Percentiles rank a stretch among this genome's conserved stretches.
phyloP scores from a whole-genome alignment of 2,113 vertebrate genomes.

The Larimichthys polyactis region DNA sequence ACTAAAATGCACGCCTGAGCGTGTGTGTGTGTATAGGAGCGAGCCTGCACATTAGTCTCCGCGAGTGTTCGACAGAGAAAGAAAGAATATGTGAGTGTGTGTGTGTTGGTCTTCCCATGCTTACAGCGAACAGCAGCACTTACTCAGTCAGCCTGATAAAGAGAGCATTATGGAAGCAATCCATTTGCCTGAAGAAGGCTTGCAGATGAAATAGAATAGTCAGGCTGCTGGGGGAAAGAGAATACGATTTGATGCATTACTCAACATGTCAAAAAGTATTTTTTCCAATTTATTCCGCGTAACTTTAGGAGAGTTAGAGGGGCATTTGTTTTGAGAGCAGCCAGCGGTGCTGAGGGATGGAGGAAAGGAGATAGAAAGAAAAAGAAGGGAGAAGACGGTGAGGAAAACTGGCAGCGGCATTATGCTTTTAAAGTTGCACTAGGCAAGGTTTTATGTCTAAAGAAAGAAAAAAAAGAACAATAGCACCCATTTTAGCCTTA shows the following conservation, averaged over 20 bases:
- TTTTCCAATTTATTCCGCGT: slow-evolving; percentile 72
- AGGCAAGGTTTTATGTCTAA: slow-evolving; percentile 21
- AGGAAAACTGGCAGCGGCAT: slow-evolving; percentile 34
- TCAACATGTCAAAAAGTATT: slow-evolving; percentile 78
- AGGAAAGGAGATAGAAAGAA: slow-evolving; percentile 7
- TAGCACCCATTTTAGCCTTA: slow-evolving; percentile 3
- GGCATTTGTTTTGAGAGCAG: slow-evolving; percentile 69
- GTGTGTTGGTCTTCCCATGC: slow-evolving; percentile 52
- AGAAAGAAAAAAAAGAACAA: slow-evolving; percentile 1
- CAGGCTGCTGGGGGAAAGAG: slow-evolving; percentile 61
- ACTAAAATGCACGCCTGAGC: neutral
- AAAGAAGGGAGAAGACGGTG: neutral
- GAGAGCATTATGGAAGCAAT: slow-evolving; percentile 70
- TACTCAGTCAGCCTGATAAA: slow-evolving; percentile 68
- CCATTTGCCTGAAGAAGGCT: slow-evolving; percentile 69
- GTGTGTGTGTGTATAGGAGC: neutral
- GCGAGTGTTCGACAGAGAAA: neutral
- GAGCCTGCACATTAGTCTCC: slow-evolving; percentile 27
- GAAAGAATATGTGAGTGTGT: slow-evolving; percentile 13
- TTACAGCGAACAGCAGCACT: slow-evolving; percentile 63
- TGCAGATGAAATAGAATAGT: slow-evolving; percentile 66
- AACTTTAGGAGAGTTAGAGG: slow-evolving; percentile 68
- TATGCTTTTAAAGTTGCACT: slow-evolving; percentile 39
- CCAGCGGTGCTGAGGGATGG: slow-evolving; percentile 50
- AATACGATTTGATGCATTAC: slow-evolving; percentile 75